phyloP scores from a whole-genome alignment of 2,888 invertebrate genomes.

The Aphelenchoides bicaudatus region DNA sequence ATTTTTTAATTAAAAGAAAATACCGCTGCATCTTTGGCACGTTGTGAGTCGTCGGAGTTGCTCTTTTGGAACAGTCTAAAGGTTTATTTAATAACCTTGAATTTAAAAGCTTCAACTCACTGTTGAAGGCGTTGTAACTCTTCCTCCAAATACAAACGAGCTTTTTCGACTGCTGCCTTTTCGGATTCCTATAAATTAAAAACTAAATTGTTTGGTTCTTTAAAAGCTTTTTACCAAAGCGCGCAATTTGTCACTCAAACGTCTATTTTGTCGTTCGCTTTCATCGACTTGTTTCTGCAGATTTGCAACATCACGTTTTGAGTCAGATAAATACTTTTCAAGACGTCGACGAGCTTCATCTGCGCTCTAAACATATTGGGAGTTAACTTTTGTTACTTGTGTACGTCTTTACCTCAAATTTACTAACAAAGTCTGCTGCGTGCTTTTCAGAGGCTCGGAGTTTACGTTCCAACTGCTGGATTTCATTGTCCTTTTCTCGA shows the following conservation, averaged over 20 bases:
- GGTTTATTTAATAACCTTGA: not conserved
- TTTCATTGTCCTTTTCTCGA: slow-evolving; percentile 56
- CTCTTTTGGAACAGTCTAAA: slow-evolving; percentile 47
- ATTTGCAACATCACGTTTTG: slow-evolving; percentile 44
- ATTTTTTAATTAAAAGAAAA: no score
- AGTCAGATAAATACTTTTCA: slow-evolving; percentile 53
- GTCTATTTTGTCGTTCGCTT: slow-evolving; percentile 46
- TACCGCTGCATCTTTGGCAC: slow-evolving; percentile 53
- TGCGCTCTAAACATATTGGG: no score
- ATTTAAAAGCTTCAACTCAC: slow-evolving; percentile 25
- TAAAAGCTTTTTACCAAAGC: no score
- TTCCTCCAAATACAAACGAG: slow-evolving; percentile 54
- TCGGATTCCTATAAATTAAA: no score
- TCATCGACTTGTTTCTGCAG: slow-evolving; percentile 53
- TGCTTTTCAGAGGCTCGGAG: slow-evolving; percentile 53
- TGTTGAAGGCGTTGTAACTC: slow-evolving; percentile 55
- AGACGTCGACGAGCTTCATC: slow-evolving; percentile 53
- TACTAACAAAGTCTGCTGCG: slow-evolving; percentile 34
- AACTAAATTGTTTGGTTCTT: no score
- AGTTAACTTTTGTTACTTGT: no score
- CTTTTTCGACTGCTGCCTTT: slow-evolving; percentile 49
- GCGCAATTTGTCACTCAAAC: slow-evolving; percentile 54
- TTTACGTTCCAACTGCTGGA: slow-evolving; percentile 54
- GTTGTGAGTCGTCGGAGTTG: slow-evolving; percentile 49
- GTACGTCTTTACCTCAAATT: slow-evolving; percentile 50